Evolutionary conservation across 2,797 vertebrate genomes (phyloP), one percentile per base, ranked within the genome.

Genomic region (Oophaga sylvatica): DNA sequence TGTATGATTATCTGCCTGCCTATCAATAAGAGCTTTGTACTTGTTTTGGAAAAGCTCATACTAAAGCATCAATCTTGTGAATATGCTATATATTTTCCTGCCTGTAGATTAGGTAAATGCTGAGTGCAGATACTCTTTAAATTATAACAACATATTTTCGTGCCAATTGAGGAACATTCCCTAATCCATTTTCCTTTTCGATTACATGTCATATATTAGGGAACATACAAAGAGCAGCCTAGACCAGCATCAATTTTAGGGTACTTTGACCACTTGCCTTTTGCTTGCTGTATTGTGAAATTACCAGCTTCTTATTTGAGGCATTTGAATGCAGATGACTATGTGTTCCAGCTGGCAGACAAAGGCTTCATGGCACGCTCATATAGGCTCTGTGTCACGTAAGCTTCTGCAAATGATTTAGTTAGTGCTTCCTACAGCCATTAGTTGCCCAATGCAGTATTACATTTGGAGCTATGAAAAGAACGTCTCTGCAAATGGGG

Each of bases 371-470:
- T 87, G 77, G 65, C 81, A 89, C 77, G 60, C 79, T 79, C 56
- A 86, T 77, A 62, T 83, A 86, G 80, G 70, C 75, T 87, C 80
- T 86, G 63, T 89, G 63, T 80, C 84, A 86, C 56, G 56, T 79
- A 71, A 81, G 45, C 82, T 78, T n/a, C 71, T 86, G n/a, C 82
- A 81, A 68, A 26, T 89, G 88, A 89, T 83, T 77, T 75, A 89
- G 84, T 26, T 70, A 77, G 62, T 63, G 68, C 70, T 82, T 78
- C 65, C 75, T 80, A 81, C 88, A 89, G 80, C 68, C 75, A 87
- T 86, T 83, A 89, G 88, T 82, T 86, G 80, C 84, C 84, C 84
- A 87, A 89, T 86, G 88, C 84, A 78, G 84, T 82, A 86, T 86
- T 86, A 89, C 71, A 83, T 79, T 78, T 41, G 84, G 70, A 86